Evolutionary conservation across 2,888 invertebrate species (phyloP).

Genomic region (Thera obeliscata): DNA sequence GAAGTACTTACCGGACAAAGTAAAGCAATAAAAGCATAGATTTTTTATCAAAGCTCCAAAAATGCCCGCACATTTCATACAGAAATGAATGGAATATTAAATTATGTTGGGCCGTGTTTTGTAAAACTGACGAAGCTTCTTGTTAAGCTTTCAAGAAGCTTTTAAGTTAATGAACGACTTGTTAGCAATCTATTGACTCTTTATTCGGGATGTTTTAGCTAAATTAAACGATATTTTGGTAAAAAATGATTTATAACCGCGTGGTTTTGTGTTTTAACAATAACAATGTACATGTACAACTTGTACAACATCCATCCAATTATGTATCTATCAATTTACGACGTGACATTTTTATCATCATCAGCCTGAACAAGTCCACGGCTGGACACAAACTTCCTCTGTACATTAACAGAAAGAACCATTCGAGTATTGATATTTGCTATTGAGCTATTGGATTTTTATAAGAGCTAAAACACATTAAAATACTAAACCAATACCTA

Average conservation of each 20-base stretch:
- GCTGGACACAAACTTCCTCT: too few relatives aligned
- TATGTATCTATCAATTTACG: too few relatives aligned
- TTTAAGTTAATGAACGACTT: slow-evolving; percentile 83
- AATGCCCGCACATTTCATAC: slow-evolving; percentile 75
- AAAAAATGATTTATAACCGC: slow-evolving; percentile 38
- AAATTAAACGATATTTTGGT: slow-evolving; percentile 47
- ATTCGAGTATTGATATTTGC: too few relatives aligned
- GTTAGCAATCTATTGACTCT: slow-evolving; percentile 78
- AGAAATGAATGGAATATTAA: slow-evolving; percentile 82
- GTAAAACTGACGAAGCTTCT: slow-evolving; percentile 80
- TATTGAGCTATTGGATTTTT: too few relatives aligned
- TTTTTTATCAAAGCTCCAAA: slow-evolving; percentile 64
- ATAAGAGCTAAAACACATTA: too few relatives aligned
- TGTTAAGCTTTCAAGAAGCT: slow-evolving; percentile 82
- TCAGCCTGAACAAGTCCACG: too few relatives aligned
- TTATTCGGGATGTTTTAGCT: slow-evolving; percentile 56
- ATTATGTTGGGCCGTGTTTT: slow-evolving; percentile 80
- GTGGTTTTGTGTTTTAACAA: too few relatives aligned
- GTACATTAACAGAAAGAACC: too few relatives aligned
- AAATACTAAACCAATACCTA: too few relatives aligned
- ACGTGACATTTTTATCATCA: too few relatives aligned
- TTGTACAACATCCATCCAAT: too few relatives aligned
- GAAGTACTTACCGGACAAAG: slow-evolving; percentile 34
- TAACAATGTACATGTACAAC: too few relatives aligned
- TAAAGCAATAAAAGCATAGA: slow-evolving; percentile 52